Conservation (phyloP, 1,140 invertebrate species). For the Thalassaphorura encarpata region DNA sequence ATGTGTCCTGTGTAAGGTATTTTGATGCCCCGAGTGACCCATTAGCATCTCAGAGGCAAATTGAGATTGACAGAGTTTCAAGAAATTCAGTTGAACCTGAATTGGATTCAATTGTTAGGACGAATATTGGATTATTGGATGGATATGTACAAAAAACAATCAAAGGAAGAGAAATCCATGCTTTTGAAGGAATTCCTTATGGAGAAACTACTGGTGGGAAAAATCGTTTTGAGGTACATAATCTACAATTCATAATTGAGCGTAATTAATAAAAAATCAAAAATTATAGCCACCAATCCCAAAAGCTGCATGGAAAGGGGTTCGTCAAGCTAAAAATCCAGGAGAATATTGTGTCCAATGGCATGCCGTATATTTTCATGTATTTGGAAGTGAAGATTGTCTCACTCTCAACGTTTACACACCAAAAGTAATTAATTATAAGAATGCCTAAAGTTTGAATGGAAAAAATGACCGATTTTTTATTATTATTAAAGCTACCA, state of each 20-base stretch:
- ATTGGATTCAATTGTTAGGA: neutral
- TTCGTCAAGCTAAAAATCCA: slow-evolving; percentile 8
- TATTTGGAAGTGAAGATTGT: slow-evolving; percentile 24
- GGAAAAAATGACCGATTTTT: neutral
- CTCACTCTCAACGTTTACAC: slow-evolving; percentile 45
- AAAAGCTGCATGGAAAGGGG: slow-evolving; percentile 16
- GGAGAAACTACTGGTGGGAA: slow-evolving; percentile 47
- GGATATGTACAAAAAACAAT: slow-evolving; percentile 9
- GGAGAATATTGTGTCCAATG: slow-evolving; percentile 10
- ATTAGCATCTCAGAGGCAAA: too few relatives aligned
- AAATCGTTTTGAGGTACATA: neutral
- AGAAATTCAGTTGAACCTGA: neutral
- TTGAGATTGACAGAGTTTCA: too few relatives aligned
- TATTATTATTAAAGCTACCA: too few relatives aligned
- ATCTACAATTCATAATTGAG: neutral
- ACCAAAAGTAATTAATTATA: slow-evolving; percentile 36
- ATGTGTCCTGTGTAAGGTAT: too few relatives aligned
- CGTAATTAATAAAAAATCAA: neutral
- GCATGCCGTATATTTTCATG: slow-evolving; percentile 6
- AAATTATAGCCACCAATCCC: slow-evolving; percentile 10
- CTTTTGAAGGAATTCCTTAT: slow-evolving; percentile 70
- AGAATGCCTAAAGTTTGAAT: neutral
- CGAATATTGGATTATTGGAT: neutral
- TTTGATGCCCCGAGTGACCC: too few relatives aligned
- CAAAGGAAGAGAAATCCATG: slow-evolving; percentile 2